Conservation (phyloP, 2,113 vertebrate genomes). For the Galeopterus variegatus region DNA sequence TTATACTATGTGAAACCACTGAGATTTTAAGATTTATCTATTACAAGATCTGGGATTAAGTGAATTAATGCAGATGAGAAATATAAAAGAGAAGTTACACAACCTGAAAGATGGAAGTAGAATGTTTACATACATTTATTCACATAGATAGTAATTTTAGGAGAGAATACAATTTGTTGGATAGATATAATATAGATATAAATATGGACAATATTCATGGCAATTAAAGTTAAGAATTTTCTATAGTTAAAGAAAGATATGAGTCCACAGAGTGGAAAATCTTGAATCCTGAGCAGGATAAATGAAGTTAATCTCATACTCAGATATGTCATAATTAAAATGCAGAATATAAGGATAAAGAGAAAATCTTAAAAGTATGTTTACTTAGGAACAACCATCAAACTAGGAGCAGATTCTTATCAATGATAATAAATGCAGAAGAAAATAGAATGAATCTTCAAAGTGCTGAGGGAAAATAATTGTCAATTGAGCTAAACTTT, state of each 20-base stretch:
- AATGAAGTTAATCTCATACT: background rate
- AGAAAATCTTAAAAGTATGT: background rate
- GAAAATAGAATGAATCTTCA: background rate
- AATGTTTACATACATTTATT: slow-evolving; percentile 8
- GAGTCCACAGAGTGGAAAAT: background rate
- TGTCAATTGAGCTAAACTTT: background rate
- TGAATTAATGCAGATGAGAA: background rate
- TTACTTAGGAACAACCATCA: background rate
- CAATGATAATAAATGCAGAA: background rate
- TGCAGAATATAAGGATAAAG: background rate
- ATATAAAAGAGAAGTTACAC: background rate
- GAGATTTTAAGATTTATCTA: background rate
- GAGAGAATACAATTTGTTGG: background rate
- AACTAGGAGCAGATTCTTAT: background rate
- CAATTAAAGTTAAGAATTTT: background rate
- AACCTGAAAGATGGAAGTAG: background rate
- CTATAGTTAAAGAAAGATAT: background rate
- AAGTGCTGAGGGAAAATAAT: background rate
- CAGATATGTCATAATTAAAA: background rate
- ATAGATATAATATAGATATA: background rate
- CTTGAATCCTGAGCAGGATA: background rate
- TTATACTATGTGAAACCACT: background rate
- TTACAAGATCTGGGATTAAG: background rate
- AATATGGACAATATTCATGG: background rate
- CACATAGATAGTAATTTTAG: background rate